Evolutionary conservation across 2,888 invertebrate genomes (phyloP), one percentile per base, ranked within the genome.

Genomic region (Diogma glabrata): DNA sequence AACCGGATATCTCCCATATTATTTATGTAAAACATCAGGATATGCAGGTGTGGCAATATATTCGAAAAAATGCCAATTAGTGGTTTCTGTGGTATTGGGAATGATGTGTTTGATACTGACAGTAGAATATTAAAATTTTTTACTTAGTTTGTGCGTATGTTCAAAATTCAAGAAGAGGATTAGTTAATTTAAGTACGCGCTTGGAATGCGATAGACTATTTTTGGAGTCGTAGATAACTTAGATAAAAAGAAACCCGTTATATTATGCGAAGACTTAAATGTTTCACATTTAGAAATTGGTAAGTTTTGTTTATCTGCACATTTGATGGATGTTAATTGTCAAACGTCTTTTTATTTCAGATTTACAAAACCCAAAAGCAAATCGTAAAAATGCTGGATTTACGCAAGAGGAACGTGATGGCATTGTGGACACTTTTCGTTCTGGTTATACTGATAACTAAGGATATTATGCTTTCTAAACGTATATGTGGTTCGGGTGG

Each of bases 261-360:
- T 99, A 52, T 77, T 96, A 60, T 89, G 89, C 64, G 99, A 99
- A 1, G 99, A 99, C 69, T 82, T 99, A 80, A 99, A 99, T 71
- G 97, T 99, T 8, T 87, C 97, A 17, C 97, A 99, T 68, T 72
- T 80, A 57, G 93, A 93, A 75, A 95, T 96, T 64, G 89, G 88
- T 87, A 67, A 59, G 67, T 59, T 50, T 53, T 14, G n/a, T 20
- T 17, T 28, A 12, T 10, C 16, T n/a, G n/a, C n/a, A n/a, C n/a
- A n/a, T n/a, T n/a, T n/a, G n/a, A n/a, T n/a, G n/a, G n/a, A n/a
- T n/a, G n/a, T n/a, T n/a, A n/a, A n/a, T n/a, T n/a, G n/a, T n/a
- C n/a, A n/a, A n/a, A n/a, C n/a, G n/a, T n/a, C n/a, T 28, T 28
- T 28, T 3, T n/a, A 8, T 46, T 46, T 12, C 14, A 48, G 95